phyloP scores from a whole-genome alignment of 2,888 invertebrate genomes.

The Tetragonisca angustula region DNA sequence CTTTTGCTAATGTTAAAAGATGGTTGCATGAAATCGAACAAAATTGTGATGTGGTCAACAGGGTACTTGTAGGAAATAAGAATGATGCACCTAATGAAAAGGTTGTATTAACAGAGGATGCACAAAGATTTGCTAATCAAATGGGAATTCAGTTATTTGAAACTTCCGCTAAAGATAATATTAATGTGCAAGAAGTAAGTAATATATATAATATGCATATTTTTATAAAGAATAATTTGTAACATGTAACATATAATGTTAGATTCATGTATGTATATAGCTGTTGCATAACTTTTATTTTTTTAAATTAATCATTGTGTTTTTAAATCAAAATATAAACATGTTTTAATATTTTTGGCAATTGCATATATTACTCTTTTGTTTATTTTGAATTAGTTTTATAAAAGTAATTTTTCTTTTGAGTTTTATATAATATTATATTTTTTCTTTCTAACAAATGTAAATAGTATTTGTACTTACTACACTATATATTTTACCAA shows the following conservation, averaged over 20 bases:
- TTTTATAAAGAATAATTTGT: neutral
- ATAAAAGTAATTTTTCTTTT: neutral
- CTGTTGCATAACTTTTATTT: neutral
- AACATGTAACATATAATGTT: neutral
- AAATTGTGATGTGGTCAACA: constrained; percentile 99
- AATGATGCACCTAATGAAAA: constrained; percentile 97
- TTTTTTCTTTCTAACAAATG: neutral
- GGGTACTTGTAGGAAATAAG: constrained; percentile 99
- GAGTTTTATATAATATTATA: neutral
- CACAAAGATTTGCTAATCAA: constrained; percentile 97
- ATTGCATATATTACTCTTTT: neutral
- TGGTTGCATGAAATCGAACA: constrained; percentile 99
- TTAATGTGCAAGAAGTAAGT: constrained; percentile 99
- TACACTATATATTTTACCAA: neutral
- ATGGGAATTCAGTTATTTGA: constrained; percentile 99
- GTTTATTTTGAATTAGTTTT: neutral
- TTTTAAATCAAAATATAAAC: neutral
- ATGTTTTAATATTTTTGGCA: neutral
- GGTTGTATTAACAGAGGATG: constrained; percentile 98
- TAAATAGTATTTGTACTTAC: neutral
- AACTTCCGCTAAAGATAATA: constrained; percentile 99
- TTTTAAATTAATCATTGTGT: neutral
- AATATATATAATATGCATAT: constrained; percentile 57
- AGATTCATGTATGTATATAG: neutral
- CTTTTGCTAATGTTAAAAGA: constrained; percentile 99